Conservation (phyloP, 2,888 invertebrate species). For the Allygus modestus region DNA sequence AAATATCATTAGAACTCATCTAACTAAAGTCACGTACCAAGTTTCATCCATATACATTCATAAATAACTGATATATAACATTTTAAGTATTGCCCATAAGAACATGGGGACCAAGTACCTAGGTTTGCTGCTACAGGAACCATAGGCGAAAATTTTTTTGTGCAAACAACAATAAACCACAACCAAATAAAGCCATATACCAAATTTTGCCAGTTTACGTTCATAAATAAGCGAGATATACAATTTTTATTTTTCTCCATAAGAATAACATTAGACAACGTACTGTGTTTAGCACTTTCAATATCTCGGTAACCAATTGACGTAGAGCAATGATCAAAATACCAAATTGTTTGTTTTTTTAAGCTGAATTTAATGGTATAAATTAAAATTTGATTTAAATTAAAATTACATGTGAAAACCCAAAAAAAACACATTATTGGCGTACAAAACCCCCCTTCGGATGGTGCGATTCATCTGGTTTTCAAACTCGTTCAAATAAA, state of each 20-base stretch:
- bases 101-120: neutral
- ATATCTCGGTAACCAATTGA: conserved; percentile 6
- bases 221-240: neutral
- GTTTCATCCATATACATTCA: too few species aligned
- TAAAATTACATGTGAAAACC: neutral
- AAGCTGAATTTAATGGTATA: neutral
- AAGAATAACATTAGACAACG: neutral
- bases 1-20: too few species aligned
- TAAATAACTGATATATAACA: too few species aligned
- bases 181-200: neutral
- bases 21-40: too few species aligned
- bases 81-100: neutral
- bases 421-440: neutral
- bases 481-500: neutral
- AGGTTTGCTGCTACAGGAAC: neutral
- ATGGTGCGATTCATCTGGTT: neutral
- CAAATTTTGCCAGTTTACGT: neutral
- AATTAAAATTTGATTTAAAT: neutral
- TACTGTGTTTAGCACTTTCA: neutral
- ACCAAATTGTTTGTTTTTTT: neutral
- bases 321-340: neutral
- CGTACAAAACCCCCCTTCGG: neutral
- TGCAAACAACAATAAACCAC: neutral
- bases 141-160: neutral
- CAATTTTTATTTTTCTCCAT: neutral